A percentile compares a stretch with the other conserved stretches of the same genome.
Conservation (phyloP, 1,140 invertebrate species). For the silkworm (Bombyx mori) region DNA sequence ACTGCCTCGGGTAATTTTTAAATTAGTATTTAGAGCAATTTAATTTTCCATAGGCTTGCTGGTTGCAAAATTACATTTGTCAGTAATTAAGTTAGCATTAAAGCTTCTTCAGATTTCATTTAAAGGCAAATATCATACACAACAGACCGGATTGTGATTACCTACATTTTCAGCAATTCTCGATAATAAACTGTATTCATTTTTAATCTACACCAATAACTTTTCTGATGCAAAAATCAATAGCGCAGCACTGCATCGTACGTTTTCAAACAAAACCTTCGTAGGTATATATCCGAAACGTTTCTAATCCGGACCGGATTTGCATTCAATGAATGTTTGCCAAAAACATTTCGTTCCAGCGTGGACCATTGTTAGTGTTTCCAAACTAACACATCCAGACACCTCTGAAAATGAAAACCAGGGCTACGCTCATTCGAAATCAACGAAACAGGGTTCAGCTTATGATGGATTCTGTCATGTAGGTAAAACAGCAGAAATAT, state of each 20-base stretch:
- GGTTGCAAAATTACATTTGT: no score
- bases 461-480: constrained; percentile 2
- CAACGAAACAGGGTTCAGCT: neutral
- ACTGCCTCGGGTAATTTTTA: no score
- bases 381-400: constrained; percentile 1
- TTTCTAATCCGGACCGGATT: constrained; percentile 6
- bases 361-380: constrained; percentile 5
- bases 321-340: constrained; percentile 9
- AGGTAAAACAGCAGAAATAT: constrained; percentile 5
- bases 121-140: no score
- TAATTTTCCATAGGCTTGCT: no score
- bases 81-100: no score
- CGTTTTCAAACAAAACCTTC: neutral
- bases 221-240: constrained; percentile 1
- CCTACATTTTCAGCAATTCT: no score
- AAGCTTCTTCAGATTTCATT: no score
- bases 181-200: no score
- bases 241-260: neutral
- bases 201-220: neutral
- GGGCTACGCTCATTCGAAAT: neutral
- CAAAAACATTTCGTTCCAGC: constrained; percentile 5
- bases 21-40: no score
- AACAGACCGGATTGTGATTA: no score
- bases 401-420: neutral
- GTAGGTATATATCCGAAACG: neutral